A percentile compares a stretch with the other conserved stretches of the same genome.
Evolutionary conservation across 2,797 vertebrate genomes (phyloP).

Genomic region (Lepus oiostolus): DNA sequence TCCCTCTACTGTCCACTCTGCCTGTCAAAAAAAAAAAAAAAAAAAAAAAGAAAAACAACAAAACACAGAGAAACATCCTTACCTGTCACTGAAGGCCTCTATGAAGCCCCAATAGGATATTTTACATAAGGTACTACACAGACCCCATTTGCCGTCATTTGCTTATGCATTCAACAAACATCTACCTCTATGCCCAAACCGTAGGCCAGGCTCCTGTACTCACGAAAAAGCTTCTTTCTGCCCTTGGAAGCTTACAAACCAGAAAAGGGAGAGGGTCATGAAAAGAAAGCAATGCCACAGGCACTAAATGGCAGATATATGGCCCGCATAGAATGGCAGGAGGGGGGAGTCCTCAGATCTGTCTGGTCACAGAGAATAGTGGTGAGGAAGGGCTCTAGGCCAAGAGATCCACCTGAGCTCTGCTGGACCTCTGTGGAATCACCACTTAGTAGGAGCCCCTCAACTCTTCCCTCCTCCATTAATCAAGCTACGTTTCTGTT

Average conservation of each 20-base stretch:
- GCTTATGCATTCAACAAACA: not conserved
- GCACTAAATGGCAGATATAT: not conserved
- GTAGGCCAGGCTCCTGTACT: not conserved
- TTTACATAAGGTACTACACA: not conserved
- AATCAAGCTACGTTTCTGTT: not conserved
- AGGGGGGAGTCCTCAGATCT: not conserved
- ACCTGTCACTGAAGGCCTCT: not conserved
- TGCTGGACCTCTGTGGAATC: not conserved
- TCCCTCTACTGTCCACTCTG: too few relatives aligned
- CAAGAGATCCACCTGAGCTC: not conserved
- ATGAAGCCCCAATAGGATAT: not conserved
- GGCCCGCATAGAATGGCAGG: accelerated
- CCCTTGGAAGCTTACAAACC: not conserved
- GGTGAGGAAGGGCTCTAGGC: not conserved
- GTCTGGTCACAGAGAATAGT: not conserved
- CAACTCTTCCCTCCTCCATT: not conserved
- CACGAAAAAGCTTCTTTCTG: not conserved
- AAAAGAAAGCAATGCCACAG: not conserved
- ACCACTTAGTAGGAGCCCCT: too few relatives aligned
- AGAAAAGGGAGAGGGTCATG: not conserved
- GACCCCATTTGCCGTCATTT: not conserved
- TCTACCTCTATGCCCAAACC: not conserved
- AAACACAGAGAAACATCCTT: not conserved
- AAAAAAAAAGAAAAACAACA: too few relatives aligned
- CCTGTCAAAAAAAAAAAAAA: too few relatives aligned